These are phyloP conservation scores for Hypsibius dujardini DNA, from an alignment of 1,140 invertebrate genomes.

Conservation along the genomic window DNA sequence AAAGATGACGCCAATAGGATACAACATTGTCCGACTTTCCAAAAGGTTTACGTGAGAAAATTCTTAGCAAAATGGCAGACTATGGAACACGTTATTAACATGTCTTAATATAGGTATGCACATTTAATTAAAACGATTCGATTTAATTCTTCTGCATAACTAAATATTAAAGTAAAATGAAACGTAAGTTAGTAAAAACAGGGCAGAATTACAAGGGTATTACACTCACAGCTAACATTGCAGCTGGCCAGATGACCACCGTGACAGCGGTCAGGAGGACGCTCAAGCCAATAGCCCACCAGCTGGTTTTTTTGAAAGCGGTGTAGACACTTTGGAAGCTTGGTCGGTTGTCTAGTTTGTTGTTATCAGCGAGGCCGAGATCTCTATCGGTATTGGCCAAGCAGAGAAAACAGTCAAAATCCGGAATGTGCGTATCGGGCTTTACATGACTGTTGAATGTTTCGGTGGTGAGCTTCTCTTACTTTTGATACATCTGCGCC, in stretches of 20 bases:
- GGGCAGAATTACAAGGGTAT: background rate
- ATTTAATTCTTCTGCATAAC: background rate
- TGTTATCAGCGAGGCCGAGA: conserved; percentile 26
- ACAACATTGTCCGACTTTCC: background rate
- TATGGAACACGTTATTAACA: too few relatives aligned
- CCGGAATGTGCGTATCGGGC: too few relatives aligned
- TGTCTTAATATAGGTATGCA: too few relatives aligned
- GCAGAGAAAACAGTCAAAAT: too few relatives aligned
- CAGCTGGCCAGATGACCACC: conserved; percentile 29
- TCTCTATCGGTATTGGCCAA: conserved; percentile 25
- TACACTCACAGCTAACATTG: conserved; percentile 22
- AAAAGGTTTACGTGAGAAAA: background rate
- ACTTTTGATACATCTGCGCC: conserved; percentile 33
- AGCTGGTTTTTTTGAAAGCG: conserved; percentile 26
- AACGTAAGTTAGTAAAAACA: background rate
- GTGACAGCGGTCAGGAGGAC: conserved; percentile 25
- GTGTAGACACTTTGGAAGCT: conserved; percentile 26
- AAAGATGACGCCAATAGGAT: background rate
- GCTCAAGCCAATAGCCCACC: conserved; percentile 25
- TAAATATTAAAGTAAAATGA: background rate
- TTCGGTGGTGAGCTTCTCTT: conserved; percentile 14
- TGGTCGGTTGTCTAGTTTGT: conserved; percentile 29
- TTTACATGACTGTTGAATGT: too few relatives aligned
- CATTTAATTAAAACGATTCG: background rate
- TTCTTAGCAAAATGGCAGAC: background rate